Conservation (phyloP, 2,888 invertebrate genomes). For the Clivina fossor region DNA sequence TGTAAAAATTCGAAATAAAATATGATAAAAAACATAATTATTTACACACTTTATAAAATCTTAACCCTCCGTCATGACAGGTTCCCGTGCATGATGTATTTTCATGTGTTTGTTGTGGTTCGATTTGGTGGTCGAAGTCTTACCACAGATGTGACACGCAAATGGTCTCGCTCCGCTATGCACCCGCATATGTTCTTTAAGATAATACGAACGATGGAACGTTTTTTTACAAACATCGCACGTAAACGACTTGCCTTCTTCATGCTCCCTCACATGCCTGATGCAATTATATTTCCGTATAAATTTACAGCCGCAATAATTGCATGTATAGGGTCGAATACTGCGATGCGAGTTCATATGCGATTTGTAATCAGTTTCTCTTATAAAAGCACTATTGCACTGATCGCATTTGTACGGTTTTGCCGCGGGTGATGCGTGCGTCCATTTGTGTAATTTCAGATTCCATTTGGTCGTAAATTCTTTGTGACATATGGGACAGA, state of each 20-base stretch:
- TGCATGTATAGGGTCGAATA: slow-evolving; percentile 83
- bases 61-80: slow-evolving; percentile 80
- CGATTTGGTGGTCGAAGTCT: slow-evolving; percentile 85
- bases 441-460: slow-evolving; percentile 86
- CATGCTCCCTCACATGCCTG: slow-evolving; percentile 82
- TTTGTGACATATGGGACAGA: slow-evolving; percentile 82
- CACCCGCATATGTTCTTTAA: slow-evolving; percentile 83
- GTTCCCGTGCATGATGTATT: slow-evolving; percentile 86
- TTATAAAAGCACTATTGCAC: slow-evolving; percentile 83
- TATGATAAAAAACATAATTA: neutral
- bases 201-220: slow-evolving; percentile 84
- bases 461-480: slow-evolving; percentile 89
- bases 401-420: slow-evolving; percentile 84
- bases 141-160: slow-evolving; percentile 85
- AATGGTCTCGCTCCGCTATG: slow-evolving; percentile 81
- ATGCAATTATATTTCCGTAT: slow-evolving; percentile 86
- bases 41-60: neutral
- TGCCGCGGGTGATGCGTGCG: slow-evolving; percentile 78
- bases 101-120: slow-evolving; percentile 89
- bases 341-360: slow-evolving; percentile 86
- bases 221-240: slow-evolving; percentile 80
- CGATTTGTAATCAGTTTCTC: slow-evolving; percentile 76
- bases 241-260: slow-evolving; percentile 72
- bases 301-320: slow-evolving; percentile 87
- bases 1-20: neutral